Evolutionary conservation across 2,888 invertebrate species (phyloP), one percentile per base, ranked within the genome.

Genomic region (Melitaea athalia): DNA sequence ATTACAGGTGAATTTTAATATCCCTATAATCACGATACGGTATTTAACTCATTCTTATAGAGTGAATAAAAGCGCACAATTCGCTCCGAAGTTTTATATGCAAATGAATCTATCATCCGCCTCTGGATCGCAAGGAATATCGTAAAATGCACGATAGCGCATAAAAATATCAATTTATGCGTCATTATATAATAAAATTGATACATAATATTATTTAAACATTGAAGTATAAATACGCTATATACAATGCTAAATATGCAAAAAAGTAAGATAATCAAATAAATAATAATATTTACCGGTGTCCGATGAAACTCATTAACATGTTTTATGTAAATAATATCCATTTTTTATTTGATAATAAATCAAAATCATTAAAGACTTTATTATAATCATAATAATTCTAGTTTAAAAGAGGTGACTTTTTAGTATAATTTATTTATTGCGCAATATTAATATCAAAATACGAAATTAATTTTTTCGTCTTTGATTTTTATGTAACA

Each of bases 41-140:
- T n/a, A 42, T 42, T 57, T 38, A 57, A 42, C 42, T 42, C 57
- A 10, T 15, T 50, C 50, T 59, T 57, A 63, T 67, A 67, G 63
- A 59, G 63, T 49, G 62, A 57, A 49, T 59, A 42, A 62, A 66
- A 57, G 15, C 50, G 15, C 50, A 52, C 15, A 59, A 52, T 59
- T 66, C 66, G 24, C 45, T 49, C 38, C 57, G 47, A 61, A 65
- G 42, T 47, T 65, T 59, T 69, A 60, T 72, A 74, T 74, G 71
- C 66, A 71, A 74, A 74, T 71, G 47, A 55, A 72, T 50, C 15
- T 64, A 67, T 71, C 57, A 69, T 59, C 61, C 61, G 62, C 63
- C 64, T 64, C 61, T 57, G 67, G 64, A 70, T 69, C 72, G 66
- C 49, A 55, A n/a, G 53, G 53, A 64, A 68, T 68, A 52, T 65